These are phyloP conservation scores for Oryzias melastigma DNA, from an alignment of 2,113 vertebrate genomes.

Conservation along the genomic window DNA sequence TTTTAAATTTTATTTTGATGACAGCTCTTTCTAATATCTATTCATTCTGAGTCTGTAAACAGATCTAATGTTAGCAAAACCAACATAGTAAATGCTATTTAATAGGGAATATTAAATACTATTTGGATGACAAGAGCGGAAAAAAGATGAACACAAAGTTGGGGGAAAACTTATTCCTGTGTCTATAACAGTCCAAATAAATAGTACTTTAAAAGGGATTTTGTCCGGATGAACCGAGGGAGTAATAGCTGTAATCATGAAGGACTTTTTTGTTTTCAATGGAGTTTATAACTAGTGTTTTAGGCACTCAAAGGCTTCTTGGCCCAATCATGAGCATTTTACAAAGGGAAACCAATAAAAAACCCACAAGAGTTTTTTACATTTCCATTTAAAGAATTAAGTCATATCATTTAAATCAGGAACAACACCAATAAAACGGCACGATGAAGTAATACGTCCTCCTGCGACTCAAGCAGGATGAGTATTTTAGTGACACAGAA, in stretches of 20 bases:
- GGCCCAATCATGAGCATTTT: constrained; percentile 36
- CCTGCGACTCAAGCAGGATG: too few relatives aligned
- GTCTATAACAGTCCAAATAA: constrained; percentile 71
- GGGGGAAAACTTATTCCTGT: constrained; percentile 50
- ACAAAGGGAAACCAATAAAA: constrained; percentile 5
- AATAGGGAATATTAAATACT: constrained; percentile 73
- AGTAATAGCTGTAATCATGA: constrained; percentile 67
- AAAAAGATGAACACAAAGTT: constrained; percentile 30
- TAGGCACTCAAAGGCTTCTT: constrained; percentile 26
- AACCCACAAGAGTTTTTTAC: not conserved
- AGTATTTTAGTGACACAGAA: too few relatives aligned
- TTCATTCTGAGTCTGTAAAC: constrained; percentile 70
- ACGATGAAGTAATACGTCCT: too few relatives aligned
- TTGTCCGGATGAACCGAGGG: constrained; percentile 65
- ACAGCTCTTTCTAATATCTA: constrained; percentile 68
- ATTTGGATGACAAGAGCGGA: constrained; percentile 16
- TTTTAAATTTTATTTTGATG: constrained; percentile 66
- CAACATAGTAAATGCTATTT: constrained; percentile 67
- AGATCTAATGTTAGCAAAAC: constrained; percentile 62
- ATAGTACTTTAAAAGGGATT: constrained; percentile 71
- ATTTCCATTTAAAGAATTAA: too few relatives aligned
- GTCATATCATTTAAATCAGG: not conserved
- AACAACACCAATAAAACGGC: too few relatives aligned
- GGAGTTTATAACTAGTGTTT: constrained; percentile 68
- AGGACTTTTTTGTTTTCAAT: constrained; percentile 69